Evolutionary conservation across 2,888 invertebrate species (phyloP), one percentile per base, ranked within the genome.

Genomic region (Dusona sp.): DNA sequence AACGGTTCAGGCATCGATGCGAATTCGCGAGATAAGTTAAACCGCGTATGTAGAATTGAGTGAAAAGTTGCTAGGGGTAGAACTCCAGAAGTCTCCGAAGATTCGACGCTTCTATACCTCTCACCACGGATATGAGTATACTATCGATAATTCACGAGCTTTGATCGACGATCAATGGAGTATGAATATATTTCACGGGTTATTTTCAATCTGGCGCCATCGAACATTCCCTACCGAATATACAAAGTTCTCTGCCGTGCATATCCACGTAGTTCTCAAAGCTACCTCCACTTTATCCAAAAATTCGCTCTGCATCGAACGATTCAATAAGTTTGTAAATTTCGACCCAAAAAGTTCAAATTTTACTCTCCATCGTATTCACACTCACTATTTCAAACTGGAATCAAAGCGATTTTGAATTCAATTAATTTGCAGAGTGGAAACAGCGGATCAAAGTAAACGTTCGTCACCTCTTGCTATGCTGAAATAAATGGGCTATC

Each of bases 121-220:
- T 65, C 25, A 29, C 25, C 36, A 19, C 38, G 73, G 22, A 80
- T 80, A 80, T 42, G 75, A 83, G 72, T 78, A 80, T 80, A 64
- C 64, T 29, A 80, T 80, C 72, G 64, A 75, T 77, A 68, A 80
- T 83, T 83, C 80, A 78, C 73, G 73, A 65, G 45, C 83, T 83
- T 80, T 77, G 79, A 79, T 80, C 70, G 74, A 79, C 74, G 79
- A 73, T 68, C 77, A 74, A 83, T 86, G 57, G 68, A 80, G 79
- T 80, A 57, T 75, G 83, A 86, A 75, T 79, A 83, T 83, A 82
- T 82, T 85, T 85, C 29, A 61, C 29, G 57, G 54, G 19, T 64
- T 78, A 67, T 67, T 38, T 80, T 80, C 65, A 51, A 72, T 67
- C 65, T 75, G n/a, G 25, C 42, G 11, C n/a, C 48, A 19, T 36